Percentiles rank a stretch among this genome's conserved stretches.
Evolutionary conservation across 2,797 vertebrate genomes (phyloP).

Genomic region (Acanthurus lineatus): DNA sequence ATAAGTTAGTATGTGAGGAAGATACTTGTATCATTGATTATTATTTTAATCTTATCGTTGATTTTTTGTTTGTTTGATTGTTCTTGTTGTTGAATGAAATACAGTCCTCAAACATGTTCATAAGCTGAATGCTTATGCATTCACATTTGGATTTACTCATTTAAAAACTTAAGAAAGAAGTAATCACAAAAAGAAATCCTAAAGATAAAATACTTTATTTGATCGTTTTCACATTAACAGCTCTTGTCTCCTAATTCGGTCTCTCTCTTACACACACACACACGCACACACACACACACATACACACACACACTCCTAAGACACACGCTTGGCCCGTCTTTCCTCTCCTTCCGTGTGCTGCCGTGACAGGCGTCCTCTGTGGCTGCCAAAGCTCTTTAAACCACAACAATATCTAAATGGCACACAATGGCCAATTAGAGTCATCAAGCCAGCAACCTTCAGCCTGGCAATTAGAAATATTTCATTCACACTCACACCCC

Average conservation of each 20-base stretch:
- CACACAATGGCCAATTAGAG: conserved; percentile 72
- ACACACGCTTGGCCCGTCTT: conserved; percentile 20
- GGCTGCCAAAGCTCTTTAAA: conserved; percentile 74
- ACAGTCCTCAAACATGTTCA: not conserved
- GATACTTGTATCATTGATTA: not conserved
- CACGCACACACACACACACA: conserved; percentile 10
- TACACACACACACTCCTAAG: conserved; percentile 1
- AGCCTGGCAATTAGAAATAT: conserved; percentile 61
- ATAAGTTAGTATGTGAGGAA: not conserved
- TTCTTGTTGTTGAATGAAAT: not conserved
- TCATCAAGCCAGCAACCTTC: conserved; percentile 71
- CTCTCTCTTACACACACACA: not conserved
- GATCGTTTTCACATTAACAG: conserved; percentile 4
- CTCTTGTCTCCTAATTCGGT: not conserved
- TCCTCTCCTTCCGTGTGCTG: conserved; percentile 28
- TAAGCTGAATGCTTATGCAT: not conserved
- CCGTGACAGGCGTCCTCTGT: conserved; percentile 58
- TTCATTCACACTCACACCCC: conserved; percentile 48
- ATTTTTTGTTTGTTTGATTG: not conserved
- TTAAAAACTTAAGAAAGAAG: not conserved
- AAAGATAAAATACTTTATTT: not conserved
- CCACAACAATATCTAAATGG: conserved; percentile 74
- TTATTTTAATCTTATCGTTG: not conserved
- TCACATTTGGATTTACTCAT: not conserved
- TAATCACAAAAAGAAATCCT: not conserved